Conservation (phyloP, 1,140 invertebrate genomes). For the Akabosia matsudoensis region DNA sequence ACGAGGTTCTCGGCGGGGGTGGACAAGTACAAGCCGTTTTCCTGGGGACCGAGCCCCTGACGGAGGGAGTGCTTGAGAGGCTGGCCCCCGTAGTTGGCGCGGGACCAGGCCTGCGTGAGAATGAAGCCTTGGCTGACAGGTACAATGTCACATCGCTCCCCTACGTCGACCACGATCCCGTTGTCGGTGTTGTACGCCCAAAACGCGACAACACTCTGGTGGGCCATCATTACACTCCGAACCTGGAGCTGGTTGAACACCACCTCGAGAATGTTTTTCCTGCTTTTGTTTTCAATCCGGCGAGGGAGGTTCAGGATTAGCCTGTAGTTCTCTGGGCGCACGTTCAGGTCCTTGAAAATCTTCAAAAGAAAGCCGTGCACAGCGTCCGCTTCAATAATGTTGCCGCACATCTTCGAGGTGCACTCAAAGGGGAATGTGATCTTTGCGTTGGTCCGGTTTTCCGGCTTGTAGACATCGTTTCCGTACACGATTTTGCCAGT, state of each 20-base stretch:
- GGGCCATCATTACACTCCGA: conserved; percentile 55
- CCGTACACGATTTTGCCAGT: conserved; percentile 54
- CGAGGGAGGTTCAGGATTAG: conserved; percentile 55
- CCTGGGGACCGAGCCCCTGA: conserved; percentile 46
- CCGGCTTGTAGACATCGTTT: conserved; percentile 56
- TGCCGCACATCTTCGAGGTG: conserved; percentile 58
- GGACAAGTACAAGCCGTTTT: conserved; percentile 45
- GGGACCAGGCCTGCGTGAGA: conserved; percentile 39
- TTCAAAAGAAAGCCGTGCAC: conserved; percentile 54
- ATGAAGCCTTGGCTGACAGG: conserved; percentile 46
- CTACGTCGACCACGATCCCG: conserved; percentile 64
- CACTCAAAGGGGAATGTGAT: conserved; percentile 54
- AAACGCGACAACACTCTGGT: conserved; percentile 62
- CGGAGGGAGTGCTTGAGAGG: conserved; percentile 41
- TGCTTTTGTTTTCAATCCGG: conserved; percentile 49
- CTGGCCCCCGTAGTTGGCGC: conserved; percentile 42
- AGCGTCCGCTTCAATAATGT: conserved; percentile 49
- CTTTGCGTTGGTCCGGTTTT: conserved; percentile 50
- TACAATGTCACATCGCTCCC: conserved; percentile 60
- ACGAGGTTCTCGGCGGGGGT: conserved; percentile 44
- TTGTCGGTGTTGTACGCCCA: conserved; percentile 63
- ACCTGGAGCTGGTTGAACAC: conserved; percentile 46
- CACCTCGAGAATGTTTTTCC: conserved; percentile 39
- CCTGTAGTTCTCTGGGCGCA: conserved; percentile 53
- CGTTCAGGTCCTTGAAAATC: conserved; percentile 54